Evolutionary conservation across 2,113 vertebrate species (phyloP), one percentile per base, ranked within the genome.

Genomic region (Oriolus oriolus): DNA sequence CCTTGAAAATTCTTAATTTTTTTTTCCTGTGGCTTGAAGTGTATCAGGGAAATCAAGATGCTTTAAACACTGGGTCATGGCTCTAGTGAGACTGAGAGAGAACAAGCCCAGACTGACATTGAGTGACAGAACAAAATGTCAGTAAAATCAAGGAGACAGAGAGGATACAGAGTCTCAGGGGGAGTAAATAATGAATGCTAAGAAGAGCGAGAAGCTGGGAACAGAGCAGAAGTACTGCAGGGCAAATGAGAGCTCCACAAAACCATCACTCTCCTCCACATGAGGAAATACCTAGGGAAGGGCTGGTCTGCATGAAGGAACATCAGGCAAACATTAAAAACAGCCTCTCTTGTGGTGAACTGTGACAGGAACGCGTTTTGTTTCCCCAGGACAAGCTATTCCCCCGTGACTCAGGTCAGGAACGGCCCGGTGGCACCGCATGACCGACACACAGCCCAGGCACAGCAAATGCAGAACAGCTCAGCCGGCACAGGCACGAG

Each of bases 151-250:
- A 97, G 91, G 95, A 96, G 93, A 95, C 75, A 39, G 78, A 87
- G 78, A 95, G 83, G 61, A 96, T 74, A 76, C 45, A 74, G 84
- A 74, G 47, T 90, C 94, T 95, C 75, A 1, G 66, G 91, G 87
- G 93, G 79, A 93, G 95, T 95, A 91, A 97, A 95, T 97, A 94
- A 96, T 96, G 92, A 93, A 95, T 93, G 84, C 52, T 86, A 88
- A 91, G 78, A 76, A 82, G 78, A 90, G 56, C 28, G 60, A 50
- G 87, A 66, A 80, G 82, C 85, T 94, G 95, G 54, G 87, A 96
- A 93, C 11, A 83, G 78, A 95, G 91, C 90, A 93, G 70, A 61
- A 90, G 79, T 4, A 61, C 90, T 66, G 87, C 90, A 94, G 63
- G 84, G 88, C 92, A 96, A 86, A 94, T 11, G 75, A 76, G 86